Conservation (phyloP, 2,888 invertebrate genomes). For the Gortyna flavago region DNA sequence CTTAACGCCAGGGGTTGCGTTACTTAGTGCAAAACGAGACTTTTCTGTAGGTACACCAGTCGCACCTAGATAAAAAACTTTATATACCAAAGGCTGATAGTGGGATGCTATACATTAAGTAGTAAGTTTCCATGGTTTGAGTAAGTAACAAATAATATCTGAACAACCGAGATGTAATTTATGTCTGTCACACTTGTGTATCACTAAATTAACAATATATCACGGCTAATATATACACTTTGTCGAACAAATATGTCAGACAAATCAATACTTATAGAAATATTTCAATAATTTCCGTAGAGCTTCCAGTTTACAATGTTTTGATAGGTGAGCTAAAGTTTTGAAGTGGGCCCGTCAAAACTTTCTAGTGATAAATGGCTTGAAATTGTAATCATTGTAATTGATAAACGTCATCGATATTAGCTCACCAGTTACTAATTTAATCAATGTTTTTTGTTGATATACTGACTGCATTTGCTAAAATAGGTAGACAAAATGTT, state of each 20-base stretch:
- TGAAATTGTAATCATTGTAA: constrained; percentile 61
- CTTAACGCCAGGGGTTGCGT: background rate
- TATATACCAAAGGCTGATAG: background rate
- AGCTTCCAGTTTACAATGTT: constrained; percentile 48
- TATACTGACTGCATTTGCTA: background rate
- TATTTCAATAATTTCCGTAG: constrained; percentile 48
- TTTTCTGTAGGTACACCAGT: background rate
- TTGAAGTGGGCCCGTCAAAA: constrained; percentile 58
- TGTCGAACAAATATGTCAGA: constrained; percentile 18
- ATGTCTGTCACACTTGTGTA: no score
- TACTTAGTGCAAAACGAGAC: background rate
- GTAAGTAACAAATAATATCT: background rate
- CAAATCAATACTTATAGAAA: constrained; percentile 48
- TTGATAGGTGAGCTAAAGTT: constrained; percentile 60
- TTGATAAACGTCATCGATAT: constrained; percentile 51
- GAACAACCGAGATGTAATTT: background rate
- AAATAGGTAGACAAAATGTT: background rate
- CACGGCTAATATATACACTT: background rate
- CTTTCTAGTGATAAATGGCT: constrained; percentile 66
- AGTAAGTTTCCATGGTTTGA: background rate
- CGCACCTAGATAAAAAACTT: background rate
- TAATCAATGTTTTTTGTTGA: constrained; percentile 29
- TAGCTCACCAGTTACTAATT: constrained; percentile 44
- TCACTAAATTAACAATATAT: no score
- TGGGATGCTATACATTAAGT: no score